Evolutionary conservation across 2,888 invertebrate species (phyloP).

Genomic region (Heteropelma amictum): DNA sequence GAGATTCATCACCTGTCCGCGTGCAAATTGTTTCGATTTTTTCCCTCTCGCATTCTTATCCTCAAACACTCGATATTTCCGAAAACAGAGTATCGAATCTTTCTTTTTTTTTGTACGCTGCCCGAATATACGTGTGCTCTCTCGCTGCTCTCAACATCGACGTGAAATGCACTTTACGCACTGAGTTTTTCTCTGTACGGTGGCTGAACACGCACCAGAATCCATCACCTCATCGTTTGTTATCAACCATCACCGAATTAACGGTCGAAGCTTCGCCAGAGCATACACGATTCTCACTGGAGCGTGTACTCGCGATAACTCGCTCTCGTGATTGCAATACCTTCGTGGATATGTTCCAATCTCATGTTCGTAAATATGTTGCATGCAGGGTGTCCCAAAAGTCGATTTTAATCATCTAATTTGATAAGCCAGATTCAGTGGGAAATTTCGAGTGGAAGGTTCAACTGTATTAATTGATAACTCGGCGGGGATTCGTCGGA

Average conservation of each 20-base stretch:
- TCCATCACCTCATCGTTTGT: conserved; percentile 10
- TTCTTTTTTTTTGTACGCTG: conserved; percentile 25
- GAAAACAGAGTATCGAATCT: conserved; percentile 35
- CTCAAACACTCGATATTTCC: conserved; percentile 24
- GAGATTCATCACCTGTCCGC: conserved; percentile 41
- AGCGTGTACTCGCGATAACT: conserved; percentile 35
- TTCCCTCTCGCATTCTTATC: not conserved
- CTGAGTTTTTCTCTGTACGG: not conserved
- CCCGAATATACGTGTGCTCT: not conserved
- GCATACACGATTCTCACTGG: conserved; percentile 33
- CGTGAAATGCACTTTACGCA: conserved; percentile 5
- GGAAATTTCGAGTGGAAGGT: too few species aligned
- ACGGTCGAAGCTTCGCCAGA: conserved; percentile 7
- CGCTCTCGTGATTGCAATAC: conserved; percentile 15
- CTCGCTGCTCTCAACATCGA: not conserved
- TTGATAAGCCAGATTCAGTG: too few species aligned
- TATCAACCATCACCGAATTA: not conserved
- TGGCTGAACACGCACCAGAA: not conserved
- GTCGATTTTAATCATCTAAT: too few species aligned
- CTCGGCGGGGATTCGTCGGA: too few species aligned
- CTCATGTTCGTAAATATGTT: too few species aligned
- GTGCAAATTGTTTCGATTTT: not conserved
- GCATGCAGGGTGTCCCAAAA: too few species aligned
- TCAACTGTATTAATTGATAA: too few species aligned
- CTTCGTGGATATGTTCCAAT: too few species aligned